Evolutionary conservation across 2,797 vertebrate genomes (phyloP), one percentile per base, ranked within the genome.

Genomic region (Neopelma chrysocephalum): DNA sequence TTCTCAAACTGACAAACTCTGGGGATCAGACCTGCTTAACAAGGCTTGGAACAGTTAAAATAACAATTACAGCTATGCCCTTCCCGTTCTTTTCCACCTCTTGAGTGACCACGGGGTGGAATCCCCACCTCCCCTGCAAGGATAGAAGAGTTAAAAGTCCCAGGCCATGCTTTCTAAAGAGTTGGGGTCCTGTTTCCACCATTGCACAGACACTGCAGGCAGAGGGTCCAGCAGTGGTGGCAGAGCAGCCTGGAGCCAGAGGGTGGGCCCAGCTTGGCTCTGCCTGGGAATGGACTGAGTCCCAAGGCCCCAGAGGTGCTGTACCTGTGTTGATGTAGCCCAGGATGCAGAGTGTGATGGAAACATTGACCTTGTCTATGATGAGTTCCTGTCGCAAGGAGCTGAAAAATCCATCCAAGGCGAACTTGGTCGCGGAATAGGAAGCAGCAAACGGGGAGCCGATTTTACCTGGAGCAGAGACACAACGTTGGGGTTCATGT

Each of bases 261-360:
- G 36, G 15, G 5, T 0, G 83, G 69, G 64, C 70, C 71, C 6
- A 3, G 45, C 38, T 48, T 2, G 8, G 22, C 65, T 69, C 48
- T 14, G 16, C 29, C 43, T 36, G 61, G 9, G 3, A 40, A 1
- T 0, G 1, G 31, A 10, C 17, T 0, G 20, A 25, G 53, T 21
- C 1, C 0, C 0, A 2, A 38, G 47, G 21, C 9, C 32, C 34
- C 3, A 0, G 36, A 1, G 27, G 5, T 20, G 53, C 72, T 85
- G 60, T 84, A 98, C 98, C 98, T 93, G 98, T 98, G 93, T 98
- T 17, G 75, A 98, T 97, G 91, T 97, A 96, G 88, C 98, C 98
- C 42, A 98, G 96, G 94, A 98, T 8, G 58, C 98, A 98, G 77
- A 98, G 94, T 0, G 98, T 98, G 95, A 98, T 87, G 16, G 98